These are phyloP conservation scores for Glossophaga mutica DNA, from an alignment of 2,797 vertebrate genomes.

Conservation along the genomic window DNA sequence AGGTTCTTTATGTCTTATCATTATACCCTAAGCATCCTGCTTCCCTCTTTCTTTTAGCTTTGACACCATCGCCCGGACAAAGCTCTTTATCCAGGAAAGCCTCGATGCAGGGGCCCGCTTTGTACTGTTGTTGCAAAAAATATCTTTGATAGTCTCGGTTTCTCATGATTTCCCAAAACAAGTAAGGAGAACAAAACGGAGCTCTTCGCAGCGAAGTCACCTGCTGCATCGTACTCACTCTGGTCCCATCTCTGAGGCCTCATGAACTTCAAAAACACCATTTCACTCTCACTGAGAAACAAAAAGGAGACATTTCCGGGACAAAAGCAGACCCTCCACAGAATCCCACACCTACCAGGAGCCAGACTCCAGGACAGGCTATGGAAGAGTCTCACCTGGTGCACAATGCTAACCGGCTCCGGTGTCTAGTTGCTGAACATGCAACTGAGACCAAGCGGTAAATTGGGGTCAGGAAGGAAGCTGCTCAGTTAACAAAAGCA, in stretches of 20 bases:
- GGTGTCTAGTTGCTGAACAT: background rate
- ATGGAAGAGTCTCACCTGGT: background rate
- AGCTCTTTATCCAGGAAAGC: background rate
- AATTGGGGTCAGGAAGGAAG: background rate
- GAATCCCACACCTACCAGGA: background rate
- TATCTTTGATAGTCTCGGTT: background rate
- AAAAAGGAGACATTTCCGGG: background rate
- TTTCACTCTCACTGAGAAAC: background rate
- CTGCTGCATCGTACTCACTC: background rate
- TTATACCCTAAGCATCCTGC: too few species aligned
- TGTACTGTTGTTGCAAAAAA: background rate
- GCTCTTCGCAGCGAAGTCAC: background rate
- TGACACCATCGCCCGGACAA: background rate
- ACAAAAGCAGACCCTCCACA: background rate
- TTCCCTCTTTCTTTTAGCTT: background rate
- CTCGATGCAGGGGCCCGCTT: background rate
- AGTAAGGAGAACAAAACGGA: background rate
- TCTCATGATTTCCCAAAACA: background rate
- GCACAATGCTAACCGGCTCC: background rate
- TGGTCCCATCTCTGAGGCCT: background rate
- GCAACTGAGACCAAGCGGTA: background rate
- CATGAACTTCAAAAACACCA: background rate
- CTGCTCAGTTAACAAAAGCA: background rate
- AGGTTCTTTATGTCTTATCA: background rate
- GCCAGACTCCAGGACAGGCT: background rate